Conservation (phyloP, 2,888 invertebrate genomes). For the Ceriagrion tenellum region DNA sequence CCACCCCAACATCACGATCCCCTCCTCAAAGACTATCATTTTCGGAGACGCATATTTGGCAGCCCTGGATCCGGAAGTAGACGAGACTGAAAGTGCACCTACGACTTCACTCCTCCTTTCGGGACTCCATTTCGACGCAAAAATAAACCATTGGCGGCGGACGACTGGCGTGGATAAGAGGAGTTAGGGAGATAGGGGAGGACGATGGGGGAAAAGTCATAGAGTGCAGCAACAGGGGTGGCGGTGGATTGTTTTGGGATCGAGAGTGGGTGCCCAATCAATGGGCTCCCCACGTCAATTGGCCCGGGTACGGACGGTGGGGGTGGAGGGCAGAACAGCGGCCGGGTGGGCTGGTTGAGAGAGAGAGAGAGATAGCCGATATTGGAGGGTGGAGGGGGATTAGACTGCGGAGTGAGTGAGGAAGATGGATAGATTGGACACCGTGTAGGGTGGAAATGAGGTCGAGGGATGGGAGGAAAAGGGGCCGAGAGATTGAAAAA, state of each 20-base stretch:
- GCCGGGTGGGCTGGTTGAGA: neutral
- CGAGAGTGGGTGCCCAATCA: neutral
- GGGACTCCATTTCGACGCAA: neutral
- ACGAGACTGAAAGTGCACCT: neutral
- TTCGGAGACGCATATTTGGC: too few species aligned
- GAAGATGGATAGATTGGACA: neutral
- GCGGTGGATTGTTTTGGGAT: neutral
- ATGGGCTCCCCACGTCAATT: slow-evolving; percentile 3
- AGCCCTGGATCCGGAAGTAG: too few species aligned
- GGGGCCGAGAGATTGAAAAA: neutral
- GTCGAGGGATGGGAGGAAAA: neutral
- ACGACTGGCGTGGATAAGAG: neutral
- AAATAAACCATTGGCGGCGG: neutral
- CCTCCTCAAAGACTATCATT: too few species aligned
- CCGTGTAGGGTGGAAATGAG: neutral
- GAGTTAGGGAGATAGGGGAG: neutral
- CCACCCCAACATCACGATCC: too few species aligned
- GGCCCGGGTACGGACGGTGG: neutral
- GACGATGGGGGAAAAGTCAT: too few species aligned
- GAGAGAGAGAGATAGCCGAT: neutral
- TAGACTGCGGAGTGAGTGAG: neutral
- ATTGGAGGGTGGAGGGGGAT: neutral
- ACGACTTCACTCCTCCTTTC: neutral
- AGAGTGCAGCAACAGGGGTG: neutral
- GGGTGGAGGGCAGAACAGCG: neutral